These are phyloP conservation scores for Myripristis murdjan DNA, from an alignment of 2,797 vertebrate species.

Conservation along the genomic window DNA sequence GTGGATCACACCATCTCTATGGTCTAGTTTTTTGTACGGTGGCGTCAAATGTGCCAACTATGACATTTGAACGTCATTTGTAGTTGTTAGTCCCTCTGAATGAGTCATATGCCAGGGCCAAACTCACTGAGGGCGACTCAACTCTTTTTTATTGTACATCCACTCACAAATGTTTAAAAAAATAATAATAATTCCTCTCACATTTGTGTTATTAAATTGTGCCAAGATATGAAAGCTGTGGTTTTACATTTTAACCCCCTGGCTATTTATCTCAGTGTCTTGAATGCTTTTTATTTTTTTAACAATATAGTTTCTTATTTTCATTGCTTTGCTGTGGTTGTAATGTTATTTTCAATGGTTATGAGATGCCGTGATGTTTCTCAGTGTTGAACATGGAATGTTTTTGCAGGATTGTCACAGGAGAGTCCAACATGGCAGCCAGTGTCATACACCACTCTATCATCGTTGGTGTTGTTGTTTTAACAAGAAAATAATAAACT, in stretches of 20 bases:
- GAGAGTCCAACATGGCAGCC: conserved; percentile 48
- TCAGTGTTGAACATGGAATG: conserved; percentile 49
- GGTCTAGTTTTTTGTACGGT: neutral
- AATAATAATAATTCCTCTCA: neutral
- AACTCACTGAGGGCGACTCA: too few species aligned
- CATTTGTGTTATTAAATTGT: conserved; percentile 24
- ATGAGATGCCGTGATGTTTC: conserved; percentile 54
- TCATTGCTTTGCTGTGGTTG: conserved; percentile 35
- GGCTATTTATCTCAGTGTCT: conserved; percentile 37
- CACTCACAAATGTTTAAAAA: neutral
- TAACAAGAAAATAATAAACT: conserved; percentile 56
- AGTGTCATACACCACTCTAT: conserved; percentile 57
- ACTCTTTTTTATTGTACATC: too few species aligned
- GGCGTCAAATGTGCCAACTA: conserved; percentile 5
- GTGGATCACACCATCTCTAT: neutral
- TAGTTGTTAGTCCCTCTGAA: neutral
- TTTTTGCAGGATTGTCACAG: conserved; percentile 52
- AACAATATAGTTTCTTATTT: conserved; percentile 23
- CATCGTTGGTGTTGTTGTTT: conserved; percentile 68
- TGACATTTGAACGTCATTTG: conserved; percentile 12
- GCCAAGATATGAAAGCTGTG: conserved; percentile 53
- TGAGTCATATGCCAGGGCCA: conserved; percentile 12
- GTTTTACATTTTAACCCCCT: conserved; percentile 21
- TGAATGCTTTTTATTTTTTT: conserved; percentile 50
- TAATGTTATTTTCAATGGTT: conserved; percentile 44